Percentiles rank a stretch among this genome's conserved stretches.
These are phyloP conservation scores for Pantelozetes paolii DNA, from an alignment of 2,888 invertebrate species.

Conservation along the genomic window DNA sequence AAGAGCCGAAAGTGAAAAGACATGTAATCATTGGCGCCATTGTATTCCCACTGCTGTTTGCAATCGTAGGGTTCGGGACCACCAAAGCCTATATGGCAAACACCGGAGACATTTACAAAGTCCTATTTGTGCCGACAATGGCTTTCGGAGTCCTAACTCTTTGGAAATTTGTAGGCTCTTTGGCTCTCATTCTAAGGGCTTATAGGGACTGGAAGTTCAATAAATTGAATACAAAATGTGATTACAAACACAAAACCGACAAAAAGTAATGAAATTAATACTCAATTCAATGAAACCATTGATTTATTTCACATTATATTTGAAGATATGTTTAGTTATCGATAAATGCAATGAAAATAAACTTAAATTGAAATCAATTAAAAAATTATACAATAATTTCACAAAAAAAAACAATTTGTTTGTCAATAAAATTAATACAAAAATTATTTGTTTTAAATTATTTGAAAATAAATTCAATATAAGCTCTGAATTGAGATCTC, in stretches of 20 bases:
- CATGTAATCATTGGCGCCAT: constrained; percentile 13
- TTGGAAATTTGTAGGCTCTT: constrained; percentile 24
- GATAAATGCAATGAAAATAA: too few relatives aligned
- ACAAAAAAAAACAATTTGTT: not conserved
- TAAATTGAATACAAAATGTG: not conserved
- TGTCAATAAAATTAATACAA: too few relatives aligned
- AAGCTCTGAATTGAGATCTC: too few relatives aligned
- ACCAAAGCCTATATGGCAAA: not conserved
- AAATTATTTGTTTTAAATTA: too few relatives aligned
- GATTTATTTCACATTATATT: too few relatives aligned
- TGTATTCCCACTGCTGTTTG: constrained; percentile 2
- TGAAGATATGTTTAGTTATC: too few relatives aligned
- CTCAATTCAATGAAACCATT: not conserved
- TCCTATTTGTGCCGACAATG: constrained; percentile 15
- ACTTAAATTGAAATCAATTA: not conserved
- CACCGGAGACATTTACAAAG: constrained; percentile 24
- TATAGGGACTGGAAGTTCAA: constrained; percentile 7
- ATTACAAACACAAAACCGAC: not conserved
- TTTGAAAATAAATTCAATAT: too few relatives aligned
- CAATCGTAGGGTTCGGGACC: constrained; percentile 8
- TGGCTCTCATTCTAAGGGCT: not conserved
- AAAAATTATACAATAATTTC: not conserved
- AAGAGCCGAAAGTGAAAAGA: constrained; percentile 15
- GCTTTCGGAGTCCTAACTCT: not conserved
- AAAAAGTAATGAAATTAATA: not conserved